Conservation (phyloP, 2,113 vertebrate genomes). For the Saccopteryx bilineata region DNA sequence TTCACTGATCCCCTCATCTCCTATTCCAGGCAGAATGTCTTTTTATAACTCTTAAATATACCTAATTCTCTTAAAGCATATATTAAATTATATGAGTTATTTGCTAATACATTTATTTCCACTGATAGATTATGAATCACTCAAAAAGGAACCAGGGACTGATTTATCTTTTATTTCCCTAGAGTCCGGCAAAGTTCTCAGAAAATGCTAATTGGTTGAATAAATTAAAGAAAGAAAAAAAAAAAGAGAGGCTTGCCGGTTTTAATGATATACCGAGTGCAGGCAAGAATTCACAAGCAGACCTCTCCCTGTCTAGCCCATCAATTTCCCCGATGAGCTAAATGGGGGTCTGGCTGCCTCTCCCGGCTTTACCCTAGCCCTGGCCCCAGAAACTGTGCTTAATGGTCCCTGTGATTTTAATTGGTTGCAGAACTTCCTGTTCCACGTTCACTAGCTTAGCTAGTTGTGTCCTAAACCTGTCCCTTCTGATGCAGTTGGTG, state of each 20-base stretch:
- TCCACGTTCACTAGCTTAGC: constrained; percentile 20
- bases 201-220: constrained; percentile 32
- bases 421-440: constrained; percentile 35
- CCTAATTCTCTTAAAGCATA: neutral
- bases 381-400: constrained; percentile 20
- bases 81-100: neutral
- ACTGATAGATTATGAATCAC: neutral
- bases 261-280: neutral
- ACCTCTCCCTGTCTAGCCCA: neutral
- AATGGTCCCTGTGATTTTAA: constrained; percentile 50
- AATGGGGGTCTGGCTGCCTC: neutral
- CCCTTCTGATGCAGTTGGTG: neutral
- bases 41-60: neutral
- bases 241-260: neutral
- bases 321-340: neutral
- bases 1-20: neutral
- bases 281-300: neutral
- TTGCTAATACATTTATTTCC: neutral
- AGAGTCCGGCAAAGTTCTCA: neutral
- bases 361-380: neutral
- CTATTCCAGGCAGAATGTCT: neutral
- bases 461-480: constrained; percentile 56
- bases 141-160: neutral
- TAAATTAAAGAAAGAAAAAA: neutral
- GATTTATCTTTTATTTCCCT: constrained; percentile 1